Conservation (phyloP, 2,888 invertebrate species). For the Cistogaster globosa region DNA sequence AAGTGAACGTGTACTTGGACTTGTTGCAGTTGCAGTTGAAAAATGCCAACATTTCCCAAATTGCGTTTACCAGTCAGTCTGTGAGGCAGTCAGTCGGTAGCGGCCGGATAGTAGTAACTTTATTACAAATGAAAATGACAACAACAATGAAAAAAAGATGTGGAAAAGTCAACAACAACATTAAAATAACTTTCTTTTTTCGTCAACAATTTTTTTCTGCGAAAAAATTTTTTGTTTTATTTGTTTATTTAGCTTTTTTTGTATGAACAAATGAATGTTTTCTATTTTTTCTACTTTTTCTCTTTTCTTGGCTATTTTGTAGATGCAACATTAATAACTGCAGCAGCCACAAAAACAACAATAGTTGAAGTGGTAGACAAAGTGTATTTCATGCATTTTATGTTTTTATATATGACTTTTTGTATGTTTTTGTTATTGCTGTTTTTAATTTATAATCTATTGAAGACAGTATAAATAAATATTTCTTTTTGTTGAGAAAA, state of each 20-base stretch:
- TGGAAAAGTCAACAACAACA: conserved; percentile 62
- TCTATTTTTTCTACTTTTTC: conserved; percentile 26
- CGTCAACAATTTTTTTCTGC: conserved; percentile 65
- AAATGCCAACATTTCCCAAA: conserved; percentile 70
- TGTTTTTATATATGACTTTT: background rate
- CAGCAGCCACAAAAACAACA: conserved; percentile 34
- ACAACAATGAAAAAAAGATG: conserved; percentile 45
- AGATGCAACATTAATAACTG: conserved; percentile 37
- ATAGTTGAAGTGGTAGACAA: conserved; percentile 49
- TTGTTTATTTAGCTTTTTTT: conserved; percentile 49
- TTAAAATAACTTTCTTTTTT: conserved; percentile 69
- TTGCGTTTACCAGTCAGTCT: conserved; percentile 52
- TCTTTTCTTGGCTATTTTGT: conserved; percentile 36
- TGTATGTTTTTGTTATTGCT: background rate
- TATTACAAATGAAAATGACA: conserved; percentile 35
- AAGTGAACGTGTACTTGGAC: conserved; percentile 66
- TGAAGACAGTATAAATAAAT: conserved; percentile 55
- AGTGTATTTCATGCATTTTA: conserved; percentile 60
- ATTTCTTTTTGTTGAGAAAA: conserved; percentile 36
- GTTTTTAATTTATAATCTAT: conserved; percentile 59
- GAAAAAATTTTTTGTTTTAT: conserved; percentile 64
- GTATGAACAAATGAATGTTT: conserved; percentile 48
- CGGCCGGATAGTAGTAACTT: conserved; percentile 27
- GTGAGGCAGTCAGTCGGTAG: conserved; percentile 16
- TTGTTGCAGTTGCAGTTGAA: conserved; percentile 62